phyloP scores from a whole-genome alignment of 2,888 invertebrate species.

The Syrphus vitripennis region DNA sequence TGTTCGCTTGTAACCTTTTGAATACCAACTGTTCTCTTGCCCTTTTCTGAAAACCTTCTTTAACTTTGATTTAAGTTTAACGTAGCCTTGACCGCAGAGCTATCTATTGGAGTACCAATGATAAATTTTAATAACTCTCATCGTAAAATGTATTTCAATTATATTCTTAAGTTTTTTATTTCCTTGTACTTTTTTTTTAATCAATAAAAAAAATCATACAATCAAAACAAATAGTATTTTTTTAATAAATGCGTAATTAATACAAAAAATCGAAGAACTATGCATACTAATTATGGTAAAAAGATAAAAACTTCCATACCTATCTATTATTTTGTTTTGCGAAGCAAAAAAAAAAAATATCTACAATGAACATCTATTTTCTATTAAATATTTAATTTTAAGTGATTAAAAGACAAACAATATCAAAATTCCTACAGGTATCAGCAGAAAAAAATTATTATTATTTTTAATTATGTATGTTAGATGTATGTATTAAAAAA shows the following conservation, averaged over 20 bases:
- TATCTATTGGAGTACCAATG: too few relatives aligned
- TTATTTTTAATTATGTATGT: neutral
- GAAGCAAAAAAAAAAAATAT: conserved; percentile 19
- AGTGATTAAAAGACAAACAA: neutral
- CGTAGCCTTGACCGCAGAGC: too few relatives aligned
- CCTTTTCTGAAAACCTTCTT: too few relatives aligned
- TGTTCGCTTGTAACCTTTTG: too few relatives aligned
- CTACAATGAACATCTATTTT: conserved; percentile 22
- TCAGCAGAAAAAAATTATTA: neutral
- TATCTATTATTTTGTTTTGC: neutral
- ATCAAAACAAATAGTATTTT: too few relatives aligned
- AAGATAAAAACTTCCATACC: neutral
- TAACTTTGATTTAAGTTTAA: too few relatives aligned
- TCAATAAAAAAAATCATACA: too few relatives aligned
- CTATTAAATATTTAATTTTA: conserved; percentile 20
- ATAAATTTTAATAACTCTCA: neutral
- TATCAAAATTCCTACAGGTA: neutral
- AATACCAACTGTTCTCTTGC: too few relatives aligned
- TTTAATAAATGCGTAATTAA: neutral
- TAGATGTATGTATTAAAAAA: neutral
- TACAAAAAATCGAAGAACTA: neutral
- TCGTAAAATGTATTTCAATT: neutral
- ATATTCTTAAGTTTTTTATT: neutral
- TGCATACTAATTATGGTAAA: neutral
- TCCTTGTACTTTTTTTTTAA: too few relatives aligned